Evolutionary conservation across 2,888 invertebrate species (phyloP).

Genomic region (Tanypteryx hageni): DNA sequence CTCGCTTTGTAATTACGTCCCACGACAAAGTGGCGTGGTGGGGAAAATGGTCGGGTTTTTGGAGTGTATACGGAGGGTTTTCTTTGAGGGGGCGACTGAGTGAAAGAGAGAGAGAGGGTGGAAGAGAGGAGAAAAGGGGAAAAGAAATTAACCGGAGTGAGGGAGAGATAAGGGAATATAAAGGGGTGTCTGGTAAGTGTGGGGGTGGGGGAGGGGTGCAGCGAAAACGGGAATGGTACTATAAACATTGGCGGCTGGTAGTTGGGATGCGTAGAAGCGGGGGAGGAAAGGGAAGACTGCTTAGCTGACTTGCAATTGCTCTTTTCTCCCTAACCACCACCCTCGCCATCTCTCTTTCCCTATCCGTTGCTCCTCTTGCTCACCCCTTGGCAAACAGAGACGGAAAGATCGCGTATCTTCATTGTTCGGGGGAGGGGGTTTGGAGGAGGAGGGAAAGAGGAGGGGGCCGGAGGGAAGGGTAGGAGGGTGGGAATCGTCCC

Average conservation of each 20-base stretch:
- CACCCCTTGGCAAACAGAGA: conserved; percentile 28
- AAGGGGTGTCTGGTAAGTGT: conserved; percentile 40
- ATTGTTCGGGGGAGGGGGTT: conserved; percentile 31
- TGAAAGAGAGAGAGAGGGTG: conserved; percentile 28
- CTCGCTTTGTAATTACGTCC: conserved; percentile 45
- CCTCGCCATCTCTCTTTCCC: not conserved
- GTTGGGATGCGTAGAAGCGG: not conserved
- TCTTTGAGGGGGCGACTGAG: not conserved
- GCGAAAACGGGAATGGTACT: not conserved
- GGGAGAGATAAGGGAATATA: conserved; percentile 45
- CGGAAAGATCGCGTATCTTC: conserved; percentile 59
- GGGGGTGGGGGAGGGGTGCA: not conserved
- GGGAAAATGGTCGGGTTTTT: not conserved
- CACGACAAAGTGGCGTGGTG: conserved; percentile 10
- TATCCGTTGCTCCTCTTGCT: not conserved
- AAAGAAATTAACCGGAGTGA: conserved; percentile 58
- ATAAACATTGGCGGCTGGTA: conserved; percentile 8
- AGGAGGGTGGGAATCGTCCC: conserved; percentile 5
- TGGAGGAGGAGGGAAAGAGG: no score
- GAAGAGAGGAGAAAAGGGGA: not conserved
- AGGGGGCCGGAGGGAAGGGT: not conserved
- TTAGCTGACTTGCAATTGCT: conserved; percentile 4
- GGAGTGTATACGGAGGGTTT: conserved; percentile 29
- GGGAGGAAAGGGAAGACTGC: not conserved
- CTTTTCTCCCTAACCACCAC: not conserved